Evolutionary conservation across 2,113 vertebrate species (phyloP), one percentile per base, ranked within the genome.

Genomic region (Microcebus jonahi): DNA sequence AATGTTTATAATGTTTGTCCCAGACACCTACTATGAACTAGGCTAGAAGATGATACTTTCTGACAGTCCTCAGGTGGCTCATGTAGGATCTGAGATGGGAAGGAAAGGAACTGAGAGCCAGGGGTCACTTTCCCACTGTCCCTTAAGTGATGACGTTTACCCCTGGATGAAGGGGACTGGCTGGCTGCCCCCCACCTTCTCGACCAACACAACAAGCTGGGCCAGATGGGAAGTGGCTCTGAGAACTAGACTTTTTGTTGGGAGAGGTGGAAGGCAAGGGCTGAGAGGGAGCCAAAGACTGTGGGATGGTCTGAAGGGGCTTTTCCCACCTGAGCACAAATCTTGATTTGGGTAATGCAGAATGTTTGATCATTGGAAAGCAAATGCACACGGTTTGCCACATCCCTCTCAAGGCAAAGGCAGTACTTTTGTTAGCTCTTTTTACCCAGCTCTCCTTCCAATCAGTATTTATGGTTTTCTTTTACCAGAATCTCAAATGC

Each of bases 401-500:
- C 21, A 34, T 55, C n/a, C 25, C 21, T 17, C 27, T 36, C 34
- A 59, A 42, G 45, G 45, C 11, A 45, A 39, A 42, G 10, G 86
- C 36, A 17, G 17, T 23, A 5, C 55, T 80, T 82, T n/a, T 48
- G 20, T 25, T 45, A 85, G 7, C 29, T 42, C n/a, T 79, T 45
- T 45, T 45, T 45, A 18, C 53, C 20, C 29, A 55, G 53, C 48
- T 91, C 50, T 87, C 48, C 67, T 45, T 25, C 23, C 59, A 76
- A 86, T 45, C 73, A 61, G 11, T 71, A 42, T 95, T 84, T 65
- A 90, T 53, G 34, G 36, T 92, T 88, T 82, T 86, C 53, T 73
- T 93, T 94, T 29, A 48, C 77, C 77, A 86, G 88, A 70, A 92
- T 82, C 59, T 65, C 73, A 34, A 73, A 83, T 71, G 59, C 84